A percentile compares a stretch with the other conserved stretches of the same genome.
Conservation (phyloP, 1,140 invertebrate species). For the Homalodisca vitripennis region DNA sequence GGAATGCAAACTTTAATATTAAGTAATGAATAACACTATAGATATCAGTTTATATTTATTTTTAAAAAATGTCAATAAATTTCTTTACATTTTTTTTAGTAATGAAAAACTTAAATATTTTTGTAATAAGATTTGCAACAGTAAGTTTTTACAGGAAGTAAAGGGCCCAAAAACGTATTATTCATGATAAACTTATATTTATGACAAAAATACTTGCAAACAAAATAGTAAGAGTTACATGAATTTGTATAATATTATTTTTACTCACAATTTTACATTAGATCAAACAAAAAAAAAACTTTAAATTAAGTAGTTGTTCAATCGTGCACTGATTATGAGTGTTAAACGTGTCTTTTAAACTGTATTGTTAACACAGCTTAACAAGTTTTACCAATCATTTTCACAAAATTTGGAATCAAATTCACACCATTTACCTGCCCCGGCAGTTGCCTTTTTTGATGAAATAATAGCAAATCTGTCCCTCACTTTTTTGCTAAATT, state of each 20-base stretch:
- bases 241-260: too few species aligned
- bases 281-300: background rate
- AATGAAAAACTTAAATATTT: background rate
- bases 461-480: slow-evolving; percentile 24
- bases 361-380: too few species aligned
- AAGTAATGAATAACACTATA: background rate
- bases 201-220: too few species aligned
- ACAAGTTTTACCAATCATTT: too few species aligned
- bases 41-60: background rate
- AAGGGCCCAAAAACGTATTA: too few species aligned
- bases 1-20: background rate
- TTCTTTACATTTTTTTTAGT: background rate
- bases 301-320: too few species aligned
- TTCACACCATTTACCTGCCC: slow-evolving; percentile 8
- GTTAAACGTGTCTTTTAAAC: background rate
- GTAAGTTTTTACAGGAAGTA: too few species aligned
- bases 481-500: slow-evolving; percentile 16
- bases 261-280: too few species aligned
- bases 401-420: too few species aligned
- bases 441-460: slow-evolving; percentile 19
- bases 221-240: too few species aligned
- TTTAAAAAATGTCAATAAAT: background rate
- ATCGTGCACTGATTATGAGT: background rate
- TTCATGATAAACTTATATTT: too few species aligned
- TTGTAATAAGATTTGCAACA: background rate